Percentiles rank a stretch among this genome's conserved stretches.
These are phyloP conservation scores for Allacma fusca DNA, from an alignment of 2,888 invertebrate genomes.

Conservation along the genomic window DNA sequence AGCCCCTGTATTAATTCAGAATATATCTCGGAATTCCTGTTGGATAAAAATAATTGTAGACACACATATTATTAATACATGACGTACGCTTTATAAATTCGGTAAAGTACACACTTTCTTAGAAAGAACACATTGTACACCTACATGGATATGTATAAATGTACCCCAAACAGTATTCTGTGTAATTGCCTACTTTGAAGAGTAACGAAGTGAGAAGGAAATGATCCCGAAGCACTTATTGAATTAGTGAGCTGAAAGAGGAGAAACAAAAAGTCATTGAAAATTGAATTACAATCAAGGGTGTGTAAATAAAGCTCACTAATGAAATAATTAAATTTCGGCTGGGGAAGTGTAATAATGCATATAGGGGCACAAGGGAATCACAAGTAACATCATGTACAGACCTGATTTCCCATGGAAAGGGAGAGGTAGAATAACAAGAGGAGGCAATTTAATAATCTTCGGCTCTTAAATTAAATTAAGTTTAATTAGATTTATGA, in stretches of 20 bases:
- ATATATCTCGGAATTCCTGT: too few relatives aligned
- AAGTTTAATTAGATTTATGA: conserved; percentile 42
- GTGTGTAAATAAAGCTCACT: not conserved
- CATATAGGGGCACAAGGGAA: not conserved
- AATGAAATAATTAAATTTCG: conserved; percentile 38
- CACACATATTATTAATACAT: too few relatives aligned
- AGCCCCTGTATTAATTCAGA: too few relatives aligned
- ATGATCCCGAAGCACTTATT: conserved; percentile 1
- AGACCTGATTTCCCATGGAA: not conserved
- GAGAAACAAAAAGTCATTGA: not conserved
- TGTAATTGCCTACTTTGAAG: too few relatives aligned
- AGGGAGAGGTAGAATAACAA: not conserved
- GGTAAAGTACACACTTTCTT: too few relatives aligned
- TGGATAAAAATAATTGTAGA: too few relatives aligned
- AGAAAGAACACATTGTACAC: too few relatives aligned
- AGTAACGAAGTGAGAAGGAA: not conserved
- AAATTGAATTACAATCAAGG: conserved; percentile 29
- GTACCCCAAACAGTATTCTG: too few relatives aligned
- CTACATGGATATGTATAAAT: too few relatives aligned
- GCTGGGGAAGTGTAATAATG: not conserved
- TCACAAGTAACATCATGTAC: too few relatives aligned
- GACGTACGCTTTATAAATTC: too few relatives aligned
- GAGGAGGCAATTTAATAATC: conserved; percentile 6
- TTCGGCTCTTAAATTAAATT: conserved; percentile 31
- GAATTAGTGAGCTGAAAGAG: conserved; percentile 5